Base-by-base conservation (phyloP, 2,888 invertebrate species). In the Meganola albula region DNA sequence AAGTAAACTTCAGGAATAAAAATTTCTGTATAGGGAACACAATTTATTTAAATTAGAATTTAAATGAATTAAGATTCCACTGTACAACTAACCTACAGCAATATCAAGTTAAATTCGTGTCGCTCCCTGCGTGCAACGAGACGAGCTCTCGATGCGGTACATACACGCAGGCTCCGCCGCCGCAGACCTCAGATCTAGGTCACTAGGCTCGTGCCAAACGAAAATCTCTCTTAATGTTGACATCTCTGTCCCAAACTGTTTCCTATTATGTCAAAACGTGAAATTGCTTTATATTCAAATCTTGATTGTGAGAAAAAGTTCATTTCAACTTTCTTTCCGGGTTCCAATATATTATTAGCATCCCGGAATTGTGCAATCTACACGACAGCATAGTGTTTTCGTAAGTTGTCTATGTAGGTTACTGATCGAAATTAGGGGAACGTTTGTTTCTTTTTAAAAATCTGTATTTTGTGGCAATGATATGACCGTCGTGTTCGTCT, bases 121-220 rank as follows among this genome's bases (percentile, higher is more conserved):
- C 71, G 37, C 31, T 12, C 3, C 20, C 34, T 52, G 52, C 52
- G 54, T 52, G 44, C 40, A 40, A 52, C 42, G 37, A 40, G 61
- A 50, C 68, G 74, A 72, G 76, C 76, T 76, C 71, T 63, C 55
- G 44, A 42, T 53, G 61, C 64, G 58, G 56, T 41, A 52, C n/a
- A n/a, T n/a, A n/a, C 58, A 68, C 65, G 70, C 73, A 73, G 75
- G 58, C 72, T 72, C 72, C 64, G 63, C 59, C 58, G 63, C 59
- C 58, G 63, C 68, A 63, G 58, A 51, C 54, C 58, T 54, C 58
- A 38, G 44, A 80, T 64, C 65, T 79, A 59, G 82, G 82, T 77
- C 82, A 79, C 50, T 48, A 53, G 56, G 53, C 53, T 52, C 54
- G 62, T 48, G 56, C 58, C 58, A 57, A 47, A 64, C 63, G 48